Base-by-base conservation (phyloP, 2,797 vertebrate species). In the Microctenopoma lineatum region DNA sequence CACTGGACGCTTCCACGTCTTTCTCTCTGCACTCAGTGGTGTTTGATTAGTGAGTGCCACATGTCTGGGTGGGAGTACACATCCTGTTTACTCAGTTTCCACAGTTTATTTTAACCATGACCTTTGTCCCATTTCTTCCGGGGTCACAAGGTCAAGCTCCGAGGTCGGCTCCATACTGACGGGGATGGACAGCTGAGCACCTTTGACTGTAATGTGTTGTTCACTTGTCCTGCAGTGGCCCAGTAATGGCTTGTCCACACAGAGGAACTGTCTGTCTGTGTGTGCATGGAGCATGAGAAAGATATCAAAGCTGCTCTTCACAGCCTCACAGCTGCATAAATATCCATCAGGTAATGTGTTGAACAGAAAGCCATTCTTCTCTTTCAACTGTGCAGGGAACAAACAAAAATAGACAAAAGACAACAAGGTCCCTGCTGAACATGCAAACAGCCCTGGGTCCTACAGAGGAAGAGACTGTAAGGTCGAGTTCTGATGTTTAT, bases 241-340 rank as follows among this genome's bases (percentile, higher is more conserved):
- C 62, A 66, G 25, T 50, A 16, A 76, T 60, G 70, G 64, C 63
- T 75, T 70, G 68, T 50, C 66, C 45, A n/a, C 53, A 78, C 80
- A 44, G 69, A 74, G 60, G 70, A 74, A 64, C 41, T 54, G 51
- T 36, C 61, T 75, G 46, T 36, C 36, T 34, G 39, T 61, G 61
- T 56, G 61, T 73, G 58, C 52, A 70, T 36, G 21, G 5, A 41
- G 70, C 62, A 42, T 66, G 75, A 82, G 73, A 79, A 86, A 88
- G 65, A 88, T 89, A 91, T 91, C 88, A 92, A 91, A 91, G 89
- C 83, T 87, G 80, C 84, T 81, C 70, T 90, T 92, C 78, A 88
- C 79, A 70, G 83, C 57, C 80, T 84, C 83, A 68, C 94, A 95
- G 93, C 94, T 94, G 93, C 88, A 92, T 90, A 94, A 93, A 94